Conservation (phyloP, 2,113 vertebrate species). For the Corythoichthys intestinalis region DNA sequence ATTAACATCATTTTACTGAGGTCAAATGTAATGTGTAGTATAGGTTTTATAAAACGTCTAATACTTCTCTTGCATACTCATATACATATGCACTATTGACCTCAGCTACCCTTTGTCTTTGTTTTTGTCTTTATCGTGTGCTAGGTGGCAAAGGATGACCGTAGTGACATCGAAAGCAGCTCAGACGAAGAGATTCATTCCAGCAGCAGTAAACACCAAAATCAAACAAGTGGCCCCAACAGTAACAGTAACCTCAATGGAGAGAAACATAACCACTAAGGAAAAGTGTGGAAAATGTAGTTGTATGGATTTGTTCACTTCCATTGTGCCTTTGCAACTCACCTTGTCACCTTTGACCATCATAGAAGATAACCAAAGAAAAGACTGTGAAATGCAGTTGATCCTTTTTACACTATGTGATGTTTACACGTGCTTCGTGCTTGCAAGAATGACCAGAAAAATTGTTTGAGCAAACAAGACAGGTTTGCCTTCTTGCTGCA, state of each 20-base stretch:
- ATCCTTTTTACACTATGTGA: constrained; percentile 47
- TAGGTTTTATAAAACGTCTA: background rate
- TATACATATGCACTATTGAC: background rate
- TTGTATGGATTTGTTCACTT: constrained; percentile 21
- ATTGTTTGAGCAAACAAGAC: constrained; percentile 6
- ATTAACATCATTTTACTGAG: background rate
- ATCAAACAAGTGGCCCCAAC: constrained; percentile 60
- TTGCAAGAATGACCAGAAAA: constrained; percentile 12
- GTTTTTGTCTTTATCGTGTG: background rate
- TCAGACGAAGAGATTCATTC: constrained; percentile 81
- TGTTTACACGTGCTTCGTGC: constrained; percentile 54
- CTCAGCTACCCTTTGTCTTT: background rate
- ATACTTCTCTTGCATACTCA: background rate
- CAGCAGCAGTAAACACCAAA: constrained; percentile 58
- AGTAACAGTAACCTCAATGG: constrained; percentile 75
- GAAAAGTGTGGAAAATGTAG: constrained; percentile 4
- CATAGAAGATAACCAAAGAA: constrained; percentile 12
- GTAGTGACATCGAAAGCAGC: constrained; percentile 88
- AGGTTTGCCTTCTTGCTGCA: background rate
- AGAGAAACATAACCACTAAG: constrained; percentile 77
- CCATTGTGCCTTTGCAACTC: constrained; percentile 12
- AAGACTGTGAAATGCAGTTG: constrained; percentile 22
- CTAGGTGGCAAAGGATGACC: constrained; percentile 85
- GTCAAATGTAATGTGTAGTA: background rate
- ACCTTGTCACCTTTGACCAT: background rate